phyloP scores from a whole-genome alignment of 2,888 invertebrate genomes.

The Caprella mutica region DNA sequence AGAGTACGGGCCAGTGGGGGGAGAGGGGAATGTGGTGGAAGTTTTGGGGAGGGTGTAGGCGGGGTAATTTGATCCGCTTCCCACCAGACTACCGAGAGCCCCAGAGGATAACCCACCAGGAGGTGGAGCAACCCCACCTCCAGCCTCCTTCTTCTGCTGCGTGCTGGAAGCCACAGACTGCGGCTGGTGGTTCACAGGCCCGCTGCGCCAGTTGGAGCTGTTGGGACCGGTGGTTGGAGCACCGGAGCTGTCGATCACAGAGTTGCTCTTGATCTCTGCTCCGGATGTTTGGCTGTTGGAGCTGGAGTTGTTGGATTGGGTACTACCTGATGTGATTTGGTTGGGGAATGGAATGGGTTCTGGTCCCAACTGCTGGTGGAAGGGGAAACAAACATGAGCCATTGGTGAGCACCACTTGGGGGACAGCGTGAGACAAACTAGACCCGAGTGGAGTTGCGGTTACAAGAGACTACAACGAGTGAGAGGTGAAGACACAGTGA shows the following conservation, averaged over 20 bases:
- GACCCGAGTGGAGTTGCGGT: too few relatives aligned
- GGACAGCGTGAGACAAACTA: too few relatives aligned
- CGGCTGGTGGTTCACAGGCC: background rate
- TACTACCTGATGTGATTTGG: too few relatives aligned
- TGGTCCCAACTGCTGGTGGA: conserved; percentile 28
- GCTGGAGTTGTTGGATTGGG: too few relatives aligned
- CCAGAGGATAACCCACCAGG: background rate
- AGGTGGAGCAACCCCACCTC: too few relatives aligned
- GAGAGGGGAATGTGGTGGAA: conserved; percentile 10
- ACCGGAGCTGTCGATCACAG: conserved; percentile 12
- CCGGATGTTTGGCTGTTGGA: background rate
- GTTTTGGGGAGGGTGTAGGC: conserved; percentile 7
- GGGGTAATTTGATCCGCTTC: conserved; percentile 22
- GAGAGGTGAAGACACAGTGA: too few relatives aligned
- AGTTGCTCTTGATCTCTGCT: conserved; percentile 9
- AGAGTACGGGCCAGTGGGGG: conserved; percentile 7
- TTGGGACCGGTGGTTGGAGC: background rate
- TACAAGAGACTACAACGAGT: too few relatives aligned
- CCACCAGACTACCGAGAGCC: conserved; percentile 1
- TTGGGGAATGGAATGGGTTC: conserved; percentile 31
- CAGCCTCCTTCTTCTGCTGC: too few relatives aligned
- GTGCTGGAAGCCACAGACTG: too few relatives aligned
- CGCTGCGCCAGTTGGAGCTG: background rate
- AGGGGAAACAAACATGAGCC: too few relatives aligned
- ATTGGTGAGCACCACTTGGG: too few relatives aligned